Conservation (phyloP, 2,797 vertebrate species). For the Dendrocincla fuliginosa region DNA sequence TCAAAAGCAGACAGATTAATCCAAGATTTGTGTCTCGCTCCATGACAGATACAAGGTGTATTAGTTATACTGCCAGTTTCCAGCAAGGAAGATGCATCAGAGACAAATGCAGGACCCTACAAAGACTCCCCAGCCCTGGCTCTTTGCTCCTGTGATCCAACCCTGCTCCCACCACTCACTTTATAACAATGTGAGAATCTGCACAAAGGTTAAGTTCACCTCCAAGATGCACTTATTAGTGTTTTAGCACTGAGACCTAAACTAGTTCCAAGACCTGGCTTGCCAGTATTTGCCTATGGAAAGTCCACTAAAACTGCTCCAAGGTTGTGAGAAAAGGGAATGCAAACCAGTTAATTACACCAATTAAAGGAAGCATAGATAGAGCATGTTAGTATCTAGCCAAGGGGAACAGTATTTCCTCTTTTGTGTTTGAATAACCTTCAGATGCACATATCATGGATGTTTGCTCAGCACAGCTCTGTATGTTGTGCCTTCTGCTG, state of each 20-base stretch:
- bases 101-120: neutral
- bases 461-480: neutral
- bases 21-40: neutral
- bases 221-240: neutral
- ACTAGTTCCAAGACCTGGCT: neutral
- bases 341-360: conserved; percentile 12
- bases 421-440: conserved; percentile 42
- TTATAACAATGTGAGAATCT: neutral
- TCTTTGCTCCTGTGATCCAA: accelerated
- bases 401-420: conserved; percentile 28
- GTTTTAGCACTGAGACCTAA: neutral
- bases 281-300: neutral
- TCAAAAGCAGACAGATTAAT: neutral
- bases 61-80: neutral
- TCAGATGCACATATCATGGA: neutral
- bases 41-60: neutral
- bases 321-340: neutral
- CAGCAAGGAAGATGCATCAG: neutral
- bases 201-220: neutral
- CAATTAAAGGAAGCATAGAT: conserved; percentile 25
- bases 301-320: neutral
- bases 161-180: neutral
- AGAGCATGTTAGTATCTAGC: neutral
- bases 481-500: neutral
- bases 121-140: accelerated